Evolutionary conservation across 2,888 invertebrate genomes (phyloP).

Genomic region (Scrobipalpa costella): DNA sequence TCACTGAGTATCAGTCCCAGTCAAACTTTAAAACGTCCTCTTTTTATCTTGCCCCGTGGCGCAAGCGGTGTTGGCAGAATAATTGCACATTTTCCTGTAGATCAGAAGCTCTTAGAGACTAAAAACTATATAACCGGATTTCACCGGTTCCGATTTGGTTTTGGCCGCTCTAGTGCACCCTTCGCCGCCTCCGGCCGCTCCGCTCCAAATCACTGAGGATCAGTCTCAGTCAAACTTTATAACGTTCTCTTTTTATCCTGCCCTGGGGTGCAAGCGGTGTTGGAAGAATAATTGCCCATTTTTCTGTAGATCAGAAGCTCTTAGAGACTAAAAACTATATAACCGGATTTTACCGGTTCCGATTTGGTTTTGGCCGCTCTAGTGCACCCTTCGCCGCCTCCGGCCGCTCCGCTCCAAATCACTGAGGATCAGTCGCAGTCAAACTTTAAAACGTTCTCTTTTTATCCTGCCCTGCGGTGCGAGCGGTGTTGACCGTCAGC

Average conservation of each 20-base stretch:
- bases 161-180: neutral
- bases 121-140: neutral
- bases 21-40: conserved; percentile 23
- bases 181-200: conserved; percentile 38
- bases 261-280: neutral
- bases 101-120: too few species aligned
- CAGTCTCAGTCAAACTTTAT: conserved; percentile 29
- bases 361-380: neutral
- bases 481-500: conserved; percentile 8
- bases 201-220: conserved; percentile 43
- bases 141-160: neutral
- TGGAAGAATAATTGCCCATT: too few species aligned
- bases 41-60: conserved; percentile 17
- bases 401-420: conserved; percentile 46
- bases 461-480: conserved; percentile 14
- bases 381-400: conserved; percentile 22
- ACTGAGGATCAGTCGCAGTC: conserved; percentile 35
- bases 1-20: conserved; percentile 37
- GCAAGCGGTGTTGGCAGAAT: conserved; percentile 3
- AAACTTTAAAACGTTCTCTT: conserved; percentile 25
- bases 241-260: conserved; percentile 23
- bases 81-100: too few species aligned
- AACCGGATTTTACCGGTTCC: neutral
- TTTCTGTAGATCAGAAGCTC: too few species aligned
- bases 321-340: too few species aligned